Evolutionary conservation across 2,113 vertebrate genomes (phyloP).

Genomic region (Paracanthobrama guichenoti): DNA sequence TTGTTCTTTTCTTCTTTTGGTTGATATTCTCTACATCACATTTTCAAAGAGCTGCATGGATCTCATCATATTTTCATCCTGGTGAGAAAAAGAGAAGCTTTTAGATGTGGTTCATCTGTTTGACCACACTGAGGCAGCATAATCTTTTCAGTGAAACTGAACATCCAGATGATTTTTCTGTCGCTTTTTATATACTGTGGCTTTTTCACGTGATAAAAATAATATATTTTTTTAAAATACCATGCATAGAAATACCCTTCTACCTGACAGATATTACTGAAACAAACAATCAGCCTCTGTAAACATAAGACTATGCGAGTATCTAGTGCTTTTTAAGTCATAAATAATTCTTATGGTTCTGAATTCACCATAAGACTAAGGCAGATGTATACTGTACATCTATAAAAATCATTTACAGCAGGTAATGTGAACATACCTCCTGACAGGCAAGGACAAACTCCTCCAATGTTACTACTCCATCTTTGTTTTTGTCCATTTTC

Average conservation of each 20-base stretch:
- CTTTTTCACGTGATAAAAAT: neutral
- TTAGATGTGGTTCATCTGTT: neutral
- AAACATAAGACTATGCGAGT: neutral
- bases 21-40: slow-evolving; percentile 81
- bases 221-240: neutral
- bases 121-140: slow-evolving; percentile 23
- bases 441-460: slow-evolving; percentile 95
- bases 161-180: no score
- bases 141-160: neutral
- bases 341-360: neutral
- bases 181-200: no score
- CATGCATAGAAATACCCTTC: neutral
- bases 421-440: slow-evolving; percentile 78
- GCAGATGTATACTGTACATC: no score
- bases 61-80: slow-evolving; percentile 98
- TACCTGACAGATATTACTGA: neutral
- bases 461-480: slow-evolving; percentile 94
- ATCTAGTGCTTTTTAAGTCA: neutral
- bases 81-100: slow-evolving; percentile 13
- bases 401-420: no score
- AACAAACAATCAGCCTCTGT: neutral
- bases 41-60: slow-evolving; percentile 98
- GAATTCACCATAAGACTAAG: neutral
- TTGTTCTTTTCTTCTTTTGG: neutral
- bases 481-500: slow-evolving; percentile 99